Conservation (phyloP, 1,140 invertebrate species). For the Lordiphosa clarofinis region DNA sequence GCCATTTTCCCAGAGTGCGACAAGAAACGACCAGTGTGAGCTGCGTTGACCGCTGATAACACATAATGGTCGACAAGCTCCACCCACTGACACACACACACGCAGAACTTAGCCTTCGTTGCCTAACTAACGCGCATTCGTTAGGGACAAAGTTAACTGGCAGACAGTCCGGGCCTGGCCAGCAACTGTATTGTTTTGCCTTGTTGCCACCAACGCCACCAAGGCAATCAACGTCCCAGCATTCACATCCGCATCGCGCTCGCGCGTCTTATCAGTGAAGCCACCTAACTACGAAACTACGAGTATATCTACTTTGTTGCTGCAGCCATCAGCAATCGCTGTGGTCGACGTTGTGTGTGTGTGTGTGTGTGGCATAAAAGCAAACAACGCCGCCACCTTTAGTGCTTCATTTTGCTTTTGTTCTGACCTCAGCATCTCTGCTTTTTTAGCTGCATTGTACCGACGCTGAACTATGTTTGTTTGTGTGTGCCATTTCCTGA, state of each 20-base stretch:
- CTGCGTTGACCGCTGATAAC: conserved; percentile 70
- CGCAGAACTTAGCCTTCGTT: conserved; percentile 16
- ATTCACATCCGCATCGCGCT: conserved; percentile 5
- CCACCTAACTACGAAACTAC: background rate
- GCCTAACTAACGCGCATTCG: conserved; percentile 58
- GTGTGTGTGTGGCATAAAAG: conserved; percentile 27
- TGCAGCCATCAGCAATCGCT: conserved; percentile 2
- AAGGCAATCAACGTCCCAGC: conserved; percentile 47
- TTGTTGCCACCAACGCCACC: conserved; percentile 24
- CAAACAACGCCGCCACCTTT: conserved; percentile 29
- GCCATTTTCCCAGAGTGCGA: too few species aligned
- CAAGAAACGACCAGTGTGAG: conserved; percentile 20
- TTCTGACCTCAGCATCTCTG: conserved; percentile 10
- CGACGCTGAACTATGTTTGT: conserved; percentile 17
- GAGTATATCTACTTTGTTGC: conserved; percentile 27
- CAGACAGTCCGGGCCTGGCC: conserved; percentile 33
- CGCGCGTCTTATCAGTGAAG: conserved; percentile 48
- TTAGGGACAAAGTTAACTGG: conserved; percentile 71
- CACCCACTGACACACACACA: conserved; percentile 11
- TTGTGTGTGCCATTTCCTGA: conserved; percentile 22
- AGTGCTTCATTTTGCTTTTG: conserved; percentile 27
- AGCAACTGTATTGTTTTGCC: conserved; percentile 48
- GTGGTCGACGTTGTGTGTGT: background rate
- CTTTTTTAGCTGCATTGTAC: conserved; percentile 5
- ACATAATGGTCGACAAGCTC: conserved; percentile 50